A percentile compares a stretch with the other conserved stretches of the same genome.
Conservation (phyloP, 1,140 invertebrate species). For the Aphelinus atriplicis region DNA sequence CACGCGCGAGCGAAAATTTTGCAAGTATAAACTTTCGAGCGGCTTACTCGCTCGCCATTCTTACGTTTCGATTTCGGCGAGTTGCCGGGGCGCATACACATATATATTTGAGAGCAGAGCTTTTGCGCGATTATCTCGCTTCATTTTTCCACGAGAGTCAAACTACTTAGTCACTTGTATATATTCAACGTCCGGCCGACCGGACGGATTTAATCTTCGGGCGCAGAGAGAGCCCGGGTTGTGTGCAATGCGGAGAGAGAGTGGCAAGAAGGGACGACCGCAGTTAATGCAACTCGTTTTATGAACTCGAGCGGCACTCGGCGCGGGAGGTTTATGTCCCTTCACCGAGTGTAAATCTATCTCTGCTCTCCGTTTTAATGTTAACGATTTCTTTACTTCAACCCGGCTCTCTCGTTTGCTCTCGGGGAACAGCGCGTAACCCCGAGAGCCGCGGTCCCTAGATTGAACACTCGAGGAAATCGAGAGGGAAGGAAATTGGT, state of each 20-base stretch:
- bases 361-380: constrained; percentile 20
- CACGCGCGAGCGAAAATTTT: background rate
- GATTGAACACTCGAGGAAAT: no score
- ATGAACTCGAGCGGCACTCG: constrained; percentile 23
- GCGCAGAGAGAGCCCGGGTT: background rate
- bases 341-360: constrained; percentile 18
- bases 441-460: no score
- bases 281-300: constrained; percentile 32
- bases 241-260: background rate
- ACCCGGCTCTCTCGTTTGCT: no score
- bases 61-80: constrained; percentile 22
- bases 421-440: no score
- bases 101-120: background rate
- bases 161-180: constrained; percentile 1
- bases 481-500: no score
- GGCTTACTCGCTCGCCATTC: background rate
- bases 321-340: constrained; percentile 26
- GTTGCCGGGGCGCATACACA: background rate
- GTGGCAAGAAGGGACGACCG: background rate
- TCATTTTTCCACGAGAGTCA: background rate
- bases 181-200: background rate
- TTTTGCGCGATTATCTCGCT: background rate
- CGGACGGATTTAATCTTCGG: constrained; percentile 32
- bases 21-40: background rate
- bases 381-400: constrained; percentile 24